Percentiles rank a stretch among this genome's conserved stretches.
Evolutionary conservation across 2,797 vertebrate genomes (phyloP).

Genomic region (Lacerta viridis): DNA sequence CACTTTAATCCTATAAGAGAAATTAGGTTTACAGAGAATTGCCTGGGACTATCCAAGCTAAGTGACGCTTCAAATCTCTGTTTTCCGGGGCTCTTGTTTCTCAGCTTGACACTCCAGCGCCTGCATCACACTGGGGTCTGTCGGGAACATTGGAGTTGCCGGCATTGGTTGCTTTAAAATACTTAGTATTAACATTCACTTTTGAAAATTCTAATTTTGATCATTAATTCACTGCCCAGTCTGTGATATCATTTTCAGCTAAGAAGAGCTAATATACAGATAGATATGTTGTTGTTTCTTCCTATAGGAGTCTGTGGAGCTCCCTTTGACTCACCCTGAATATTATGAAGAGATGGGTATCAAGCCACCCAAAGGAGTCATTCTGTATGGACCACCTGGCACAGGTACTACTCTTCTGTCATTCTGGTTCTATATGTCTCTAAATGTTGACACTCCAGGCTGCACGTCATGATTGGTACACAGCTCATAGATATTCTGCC

Average conservation of each 20-base stretch:
- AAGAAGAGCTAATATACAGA: background rate
- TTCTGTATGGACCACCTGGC: conserved; percentile 95
- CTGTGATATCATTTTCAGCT: background rate
- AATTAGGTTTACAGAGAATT: background rate
- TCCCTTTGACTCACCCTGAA: conserved; percentile 97
- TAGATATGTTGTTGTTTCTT: conserved; percentile 8
- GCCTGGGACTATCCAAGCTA: no score
- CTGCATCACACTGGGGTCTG: background rate
- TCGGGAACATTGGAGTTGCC: background rate
- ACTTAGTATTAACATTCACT: background rate
- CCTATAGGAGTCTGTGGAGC: conserved; percentile 94
- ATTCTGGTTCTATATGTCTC: background rate
- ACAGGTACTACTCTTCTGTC: conserved; percentile 84
- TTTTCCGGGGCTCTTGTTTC: background rate
- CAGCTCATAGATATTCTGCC: background rate
- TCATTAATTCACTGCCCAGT: background rate
- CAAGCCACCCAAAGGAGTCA: conserved; percentile 98
- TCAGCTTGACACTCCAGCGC: background rate
- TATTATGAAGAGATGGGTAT: conserved; percentile 99
- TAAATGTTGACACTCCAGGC: background rate
- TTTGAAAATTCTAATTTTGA: background rate
- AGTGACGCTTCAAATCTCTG: background rate
- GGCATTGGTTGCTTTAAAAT: background rate
- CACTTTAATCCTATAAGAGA: background rate
- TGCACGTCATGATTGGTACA: no score